Evolutionary conservation across 1,140 invertebrate species (phyloP), one percentile per base, ranked within the genome.

Genomic region (Paramacrobiotus metropolitanus): DNA sequence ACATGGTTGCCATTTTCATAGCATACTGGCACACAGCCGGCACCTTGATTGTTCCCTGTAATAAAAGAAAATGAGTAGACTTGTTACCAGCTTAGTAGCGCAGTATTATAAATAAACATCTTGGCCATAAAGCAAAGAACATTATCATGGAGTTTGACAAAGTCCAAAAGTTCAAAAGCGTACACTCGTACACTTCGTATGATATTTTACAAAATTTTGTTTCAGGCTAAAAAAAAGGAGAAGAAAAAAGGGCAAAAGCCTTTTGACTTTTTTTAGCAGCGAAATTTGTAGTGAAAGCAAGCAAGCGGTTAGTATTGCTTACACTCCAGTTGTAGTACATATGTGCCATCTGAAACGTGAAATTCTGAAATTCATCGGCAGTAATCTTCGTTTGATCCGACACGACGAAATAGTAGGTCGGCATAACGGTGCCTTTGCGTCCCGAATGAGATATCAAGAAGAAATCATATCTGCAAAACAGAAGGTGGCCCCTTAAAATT

Each of bases 321-420:
- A 70, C 71, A 31, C 74, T 71, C 89, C 90, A 94, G 74, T 95
- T 95, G 73, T 89, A 95, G 71, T 95, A 95, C 66, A 94, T 70
- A 70, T 92, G 87, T 60, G 85, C 88, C 68, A 93, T 73, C 70
- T 92, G 93, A 71, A 86, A 94, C 0, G 84, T 81, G 2, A 94
- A 68, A 63, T 81, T 74, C 73, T 96, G 91, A 62, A 91, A 75
- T 60, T 86, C 79, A 70, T 93, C 87, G 0, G 85, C 79, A 21
- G 79, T 79, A 1, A 85, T 69, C 0, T 75, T 76, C 0, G 79
- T 77, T 29, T 79, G 77, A 69, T 92, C 81, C 64, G 83, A 70
- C 0, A 92, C 68, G 0, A 93, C 84, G 21, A 92, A 78, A 68
- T 89, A 96, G 73, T 93, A 89, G 0, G 86, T 88, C 0, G 90